Percentiles rank a stretch among this genome's conserved stretches.
These are phyloP conservation scores for Gymnodraco acuticeps DNA, from an alignment of 2,797 vertebrate species.

Conservation along the genomic window DNA sequence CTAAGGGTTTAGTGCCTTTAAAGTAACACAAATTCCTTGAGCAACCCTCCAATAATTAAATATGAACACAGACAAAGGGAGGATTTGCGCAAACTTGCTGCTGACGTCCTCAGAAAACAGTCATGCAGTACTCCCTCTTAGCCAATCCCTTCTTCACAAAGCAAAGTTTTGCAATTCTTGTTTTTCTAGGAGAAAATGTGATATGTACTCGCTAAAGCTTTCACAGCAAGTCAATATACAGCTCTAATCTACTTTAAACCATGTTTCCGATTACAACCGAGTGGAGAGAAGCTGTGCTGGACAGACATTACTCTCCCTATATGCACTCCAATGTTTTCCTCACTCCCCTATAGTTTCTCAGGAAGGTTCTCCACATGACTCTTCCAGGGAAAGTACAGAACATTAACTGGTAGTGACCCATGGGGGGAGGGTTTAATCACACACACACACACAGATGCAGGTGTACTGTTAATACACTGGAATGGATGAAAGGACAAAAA, in stretches of 20 bases:
- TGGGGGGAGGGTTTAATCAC: background rate
- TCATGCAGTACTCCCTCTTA: background rate
- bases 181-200: slow-evolving; percentile 4
- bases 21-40: background rate
- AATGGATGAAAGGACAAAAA: too few species aligned
- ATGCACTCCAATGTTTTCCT: slow-evolving; percentile 20
- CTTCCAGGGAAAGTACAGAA: slow-evolving; percentile 58
- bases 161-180: slow-evolving; percentile 23
- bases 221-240: background rate
- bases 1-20: background rate
- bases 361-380: slow-evolving; percentile 47
- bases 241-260: slow-evolving; percentile 6
- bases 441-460: background rate
- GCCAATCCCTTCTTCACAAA: slow-evolving; percentile 4
- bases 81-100: slow-evolving; percentile 3
- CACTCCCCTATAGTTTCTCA: slow-evolving; percentile 40
- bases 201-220: background rate
- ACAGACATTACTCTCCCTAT: background rate
- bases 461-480: too few species aligned
- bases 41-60: background rate
- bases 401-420: too few species aligned
- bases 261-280: background rate
- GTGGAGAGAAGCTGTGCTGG: slow-evolving; percentile 1
- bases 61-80: background rate
- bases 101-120: background rate